A percentile compares a stretch with the other conserved stretches of the same genome.
Conservation (phyloP, 2,888 invertebrate genomes). For the Himalopsyche tibetana region DNA sequence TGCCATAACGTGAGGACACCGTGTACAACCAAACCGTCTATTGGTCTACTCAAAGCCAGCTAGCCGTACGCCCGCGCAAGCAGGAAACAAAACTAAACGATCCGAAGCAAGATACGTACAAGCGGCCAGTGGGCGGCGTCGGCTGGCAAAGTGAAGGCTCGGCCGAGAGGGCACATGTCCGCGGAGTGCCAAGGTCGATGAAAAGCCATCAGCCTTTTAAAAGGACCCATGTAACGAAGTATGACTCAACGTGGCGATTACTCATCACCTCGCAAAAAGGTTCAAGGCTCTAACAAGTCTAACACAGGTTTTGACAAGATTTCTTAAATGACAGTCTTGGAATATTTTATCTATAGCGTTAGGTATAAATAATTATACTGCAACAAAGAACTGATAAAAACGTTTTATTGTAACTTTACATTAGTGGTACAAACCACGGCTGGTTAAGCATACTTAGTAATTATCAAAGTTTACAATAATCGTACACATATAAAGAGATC, state of each 20-base stretch:
- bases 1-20: too few species aligned
- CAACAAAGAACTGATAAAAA: too few species aligned
- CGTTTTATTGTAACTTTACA: too few species aligned
- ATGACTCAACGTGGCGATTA: slow-evolving; percentile 6
- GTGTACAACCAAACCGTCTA: not conserved
- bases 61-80: not conserved
- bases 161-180: slow-evolving; percentile 14
- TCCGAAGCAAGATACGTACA: not conserved
- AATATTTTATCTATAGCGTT: too few species aligned
- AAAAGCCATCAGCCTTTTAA: slow-evolving; percentile 14
- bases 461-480: too few species aligned
- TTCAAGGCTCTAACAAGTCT: not conserved
- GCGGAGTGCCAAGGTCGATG: slow-evolving; percentile 28
- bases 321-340: not conserved
- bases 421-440: too few species aligned
- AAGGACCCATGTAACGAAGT: slow-evolving; percentile 17
- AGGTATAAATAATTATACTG: too few species aligned
- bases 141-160: slow-evolving; percentile 19
- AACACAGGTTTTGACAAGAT: slow-evolving; percentile 9
- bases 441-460: too few species aligned
- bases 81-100: slow-evolving; percentile 38
- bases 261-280: not conserved
- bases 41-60: not conserved
- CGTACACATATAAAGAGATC: too few species aligned
- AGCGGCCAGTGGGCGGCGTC: slow-evolving; percentile 27